Base-by-base conservation (phyloP, 1,140 invertebrate species). In the Cydia strobilella region DNA sequence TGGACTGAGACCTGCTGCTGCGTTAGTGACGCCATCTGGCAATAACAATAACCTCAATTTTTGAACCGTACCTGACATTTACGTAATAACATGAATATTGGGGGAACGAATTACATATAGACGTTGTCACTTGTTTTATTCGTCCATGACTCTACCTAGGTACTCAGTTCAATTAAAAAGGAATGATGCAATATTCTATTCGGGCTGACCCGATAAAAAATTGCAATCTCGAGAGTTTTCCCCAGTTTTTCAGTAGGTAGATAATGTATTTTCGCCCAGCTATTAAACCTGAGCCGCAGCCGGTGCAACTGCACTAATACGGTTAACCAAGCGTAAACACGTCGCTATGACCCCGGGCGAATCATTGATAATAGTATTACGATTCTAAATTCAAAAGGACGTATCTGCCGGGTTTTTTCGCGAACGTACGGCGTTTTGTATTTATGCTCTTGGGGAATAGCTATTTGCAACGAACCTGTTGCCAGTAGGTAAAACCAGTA, bases 361-460 rank as follows among this genome's bases (percentile, higher is more conserved):
- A 51, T n/a, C 48, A 51, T 51, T 51, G 48, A 18, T 51, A 51
- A n/a, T n/a, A 51, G 39, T 51, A 18, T 51, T 51, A 51, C n/a
- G n/a, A 15, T 15, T n/a, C n/a, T 15, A 51, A 12, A 51, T 51
- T 51, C 12, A 51, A 51, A 51, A 51, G 48, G 48, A 51, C 48
- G 15, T 51, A 51, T 51, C n/a, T n/a, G 5, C n/a, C n/a, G 9
- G 48, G 48, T 18, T 2, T 18, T 1, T 18, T 3, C 48, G 48
- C 2, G 13, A 18, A 51, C 48, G 5, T 51, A 51, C 12, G 15
- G 9, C n/a, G 48, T 51, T 51, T n/a, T 51, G 48, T 6, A 18
- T 51, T 51, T n/a, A 51, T 51, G 48, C 3, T 51, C 5, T 18
- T 51, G 6, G 12, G 15, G 6, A 51, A 12, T 18, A 3, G 15